Base-by-base conservation (phyloP, 2,113 vertebrate genomes). In the Coturnix japonica region DNA sequence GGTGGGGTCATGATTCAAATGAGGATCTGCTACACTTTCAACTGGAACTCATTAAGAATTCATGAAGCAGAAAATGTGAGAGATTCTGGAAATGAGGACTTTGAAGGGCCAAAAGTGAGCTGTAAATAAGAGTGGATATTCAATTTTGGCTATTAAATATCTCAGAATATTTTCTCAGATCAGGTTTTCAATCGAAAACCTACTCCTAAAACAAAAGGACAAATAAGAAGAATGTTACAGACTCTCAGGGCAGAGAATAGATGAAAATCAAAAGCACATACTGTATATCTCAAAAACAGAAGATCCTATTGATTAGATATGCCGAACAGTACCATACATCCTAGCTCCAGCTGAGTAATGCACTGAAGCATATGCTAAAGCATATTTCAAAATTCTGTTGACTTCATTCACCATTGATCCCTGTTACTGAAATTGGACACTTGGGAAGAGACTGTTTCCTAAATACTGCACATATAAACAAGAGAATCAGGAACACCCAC, bases 21-120 rank as follows among this genome's bases (percentile, higher is more conserved):
- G 72, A 95, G 77, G 76, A 93, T 91, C 94, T 90, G 59, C 69
- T 89, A 75, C 87, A 94, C 93, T 96, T 97, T 96, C 97, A 96
- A 97, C 95, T 97, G 95, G 96, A 97, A 97, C 94, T 96, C 94
- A 95, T 98, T 98, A 97, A 95, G 96, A 96, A 96, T 97, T 97
- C 97, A 97, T 97, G 97, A 90, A 85, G 96, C 96, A 97, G 96
- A 98, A 97, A 97, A 97, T 95, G 89, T 26, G 13, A 95, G 89
- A 93, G 15, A 30, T 95, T 96, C 94, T 97, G 94, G 96, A 97
- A 97, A 97, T 65, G 54, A 94, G 83, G 83, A 89, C 71, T 97
- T 97, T 97, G 90, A 96, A 95, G 96, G 89, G 85, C 93, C 95
- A 96, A 97, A 95, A 89, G 84, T 96, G 93, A 94, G 94, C 95